Evolutionary conservation across 2,113 vertebrate genomes (phyloP).

Genomic region (Agelaius phoeniceus): DNA sequence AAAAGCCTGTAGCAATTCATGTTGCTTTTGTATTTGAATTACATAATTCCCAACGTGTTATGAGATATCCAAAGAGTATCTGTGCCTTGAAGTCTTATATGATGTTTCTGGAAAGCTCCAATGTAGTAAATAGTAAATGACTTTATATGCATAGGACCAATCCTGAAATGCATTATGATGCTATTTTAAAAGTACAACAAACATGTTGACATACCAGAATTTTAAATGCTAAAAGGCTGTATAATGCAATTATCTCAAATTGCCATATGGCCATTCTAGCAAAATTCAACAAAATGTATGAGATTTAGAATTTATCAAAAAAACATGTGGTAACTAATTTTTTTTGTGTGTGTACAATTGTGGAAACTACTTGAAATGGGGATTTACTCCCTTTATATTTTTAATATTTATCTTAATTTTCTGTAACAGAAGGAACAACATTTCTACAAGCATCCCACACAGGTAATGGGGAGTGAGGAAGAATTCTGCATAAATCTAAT

Average conservation of each 20-base stretch:
- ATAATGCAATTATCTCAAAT: neutral
- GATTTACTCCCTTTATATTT: neutral
- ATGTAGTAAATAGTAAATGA: neutral
- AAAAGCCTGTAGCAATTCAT: neutral
- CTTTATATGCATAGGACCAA: neutral
- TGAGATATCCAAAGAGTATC: neutral
- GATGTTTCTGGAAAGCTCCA: neutral
- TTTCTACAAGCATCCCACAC: neutral
- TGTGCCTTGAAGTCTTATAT: neutral
- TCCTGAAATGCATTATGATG: neutral
- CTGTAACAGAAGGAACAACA: neutral
- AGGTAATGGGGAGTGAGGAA: neutral
- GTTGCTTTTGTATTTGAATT: neutral
- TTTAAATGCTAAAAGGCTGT: neutral
- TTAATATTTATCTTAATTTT: neutral
- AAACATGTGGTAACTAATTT: accelerated
- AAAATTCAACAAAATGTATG: neutral
- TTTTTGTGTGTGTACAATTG: neutral
- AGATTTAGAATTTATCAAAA: neutral
- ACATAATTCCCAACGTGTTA: neutral
- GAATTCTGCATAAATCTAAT: neutral
- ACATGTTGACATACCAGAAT: neutral
- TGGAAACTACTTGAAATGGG: neutral
- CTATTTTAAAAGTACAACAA: neutral
- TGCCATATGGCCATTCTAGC: neutral